phyloP scores from a whole-genome alignment of 2,888 invertebrate species.

The Aleiodes alternator region DNA sequence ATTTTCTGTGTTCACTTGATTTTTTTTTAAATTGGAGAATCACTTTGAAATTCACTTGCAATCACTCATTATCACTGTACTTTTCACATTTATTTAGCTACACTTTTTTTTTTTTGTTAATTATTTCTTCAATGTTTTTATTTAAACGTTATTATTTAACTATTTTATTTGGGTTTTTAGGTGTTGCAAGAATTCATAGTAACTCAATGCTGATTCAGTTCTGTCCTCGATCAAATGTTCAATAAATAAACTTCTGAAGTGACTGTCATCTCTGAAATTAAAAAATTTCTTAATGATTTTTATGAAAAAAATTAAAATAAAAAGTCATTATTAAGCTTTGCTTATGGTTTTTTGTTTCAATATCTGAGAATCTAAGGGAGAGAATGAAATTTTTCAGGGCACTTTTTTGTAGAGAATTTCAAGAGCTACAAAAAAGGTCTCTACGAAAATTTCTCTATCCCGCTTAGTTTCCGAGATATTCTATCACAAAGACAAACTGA shows the following conservation, averaged over 20 bases:
- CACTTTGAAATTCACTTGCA: conserved; percentile 39
- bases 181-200: conserved; percentile 99
- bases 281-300: conserved; percentile 30
- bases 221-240: conserved; percentile 96
- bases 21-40: conserved; percentile 23
- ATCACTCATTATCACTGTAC: conserved; percentile 44
- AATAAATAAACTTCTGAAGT: conserved; percentile 86
- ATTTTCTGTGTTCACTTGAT: conserved; percentile 31
- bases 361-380: too few relatives aligned
- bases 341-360: too few relatives aligned
- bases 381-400: too few relatives aligned
- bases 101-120: conserved; percentile 24
- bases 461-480: too few relatives aligned
- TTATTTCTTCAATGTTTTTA: conserved; percentile 28
- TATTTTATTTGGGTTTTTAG: conserved; percentile 93
- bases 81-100: conserved; percentile 41
- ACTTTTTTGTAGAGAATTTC: too few relatives aligned
- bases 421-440: too few relatives aligned
- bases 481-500: too few relatives aligned
- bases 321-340: too few relatives aligned
- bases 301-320: too few relatives aligned
- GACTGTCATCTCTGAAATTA: conserved; percentile 91
- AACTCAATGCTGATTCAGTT: conserved; percentile 94
- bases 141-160: conserved; percentile 44
- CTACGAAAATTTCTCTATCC: too few relatives aligned